Base-by-base conservation (phyloP, 2,888 invertebrate species). In the Caradrina kadenii region DNA sequence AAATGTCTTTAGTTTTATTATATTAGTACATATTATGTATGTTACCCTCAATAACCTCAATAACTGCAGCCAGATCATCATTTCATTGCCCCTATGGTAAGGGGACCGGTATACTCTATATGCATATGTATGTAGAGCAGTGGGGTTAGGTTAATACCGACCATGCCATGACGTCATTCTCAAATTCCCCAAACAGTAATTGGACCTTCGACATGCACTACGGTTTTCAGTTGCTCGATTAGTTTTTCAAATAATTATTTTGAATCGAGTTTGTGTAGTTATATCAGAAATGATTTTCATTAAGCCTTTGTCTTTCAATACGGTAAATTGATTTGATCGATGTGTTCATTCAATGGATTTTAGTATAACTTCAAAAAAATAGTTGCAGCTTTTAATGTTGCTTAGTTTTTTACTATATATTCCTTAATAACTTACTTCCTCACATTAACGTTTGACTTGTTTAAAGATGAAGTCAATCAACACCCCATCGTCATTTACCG, bases 111-210 rank as follows among this genome's bases (percentile, higher is more conserved):
- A 17, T 17, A 13, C 11, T 39, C 5, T 52, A 52, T 59, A 53
- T 1, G 11, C 13, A 49, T 69, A 35, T 19, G 35, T 55, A 53
- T 48, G 49, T 70, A 42, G 52, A 26, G 50, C 31, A 59, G 35
- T 49, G 21, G 69, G 72, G 84, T 67, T 49, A 31, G 65, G 67
- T 67, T 59, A 50, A 52, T 66, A 75, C 75, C 59, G 69, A 79
- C 63, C 54, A 63, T 52, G 48, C 13, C 21, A 19, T 82, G 82
- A 82, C 82, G 82, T 82, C 82, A 82, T 49, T 35, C 19, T 59
- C 49, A 63, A 82, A 84, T 82, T 82, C 77, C 75, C 82, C 71
- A 73, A 60, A 5, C 58, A 19, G 62, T 70, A 62, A 70, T 81
- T 60, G 63, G 49, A 55, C 54, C 53, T 60, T 49, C 65, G 56